Conservation (phyloP, 2,888 invertebrate genomes). For the Athetis lepigone region DNA sequence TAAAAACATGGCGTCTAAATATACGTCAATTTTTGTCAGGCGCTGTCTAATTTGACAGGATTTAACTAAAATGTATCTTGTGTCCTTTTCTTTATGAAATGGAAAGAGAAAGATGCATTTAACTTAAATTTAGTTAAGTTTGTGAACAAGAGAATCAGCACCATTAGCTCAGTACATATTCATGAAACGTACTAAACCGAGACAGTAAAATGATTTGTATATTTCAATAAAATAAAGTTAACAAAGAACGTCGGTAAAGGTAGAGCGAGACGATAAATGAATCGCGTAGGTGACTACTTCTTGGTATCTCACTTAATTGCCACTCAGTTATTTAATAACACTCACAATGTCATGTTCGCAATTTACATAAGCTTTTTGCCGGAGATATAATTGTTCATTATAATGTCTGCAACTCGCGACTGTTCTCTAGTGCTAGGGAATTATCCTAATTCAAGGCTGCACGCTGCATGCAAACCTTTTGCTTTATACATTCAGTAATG, state of each 20-base stretch:
- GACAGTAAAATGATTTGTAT: slow-evolving; percentile 6
- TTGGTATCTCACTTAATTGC: slow-evolving; percentile 70
- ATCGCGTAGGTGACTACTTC: slow-evolving; percentile 51
- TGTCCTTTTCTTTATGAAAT: too few relatives aligned
- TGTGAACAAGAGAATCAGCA: too few relatives aligned
- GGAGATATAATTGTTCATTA: slow-evolving; percentile 78
- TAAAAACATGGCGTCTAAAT: too few relatives aligned
- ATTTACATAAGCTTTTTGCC: slow-evolving; percentile 82
- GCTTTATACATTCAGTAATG: slow-evolving; percentile 49
- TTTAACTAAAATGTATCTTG: too few relatives aligned
- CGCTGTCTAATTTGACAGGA: too few relatives aligned
- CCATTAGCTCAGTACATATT: too few relatives aligned
- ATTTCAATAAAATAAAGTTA: slow-evolving; percentile 27
- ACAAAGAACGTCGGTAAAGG: slow-evolving; percentile 37
- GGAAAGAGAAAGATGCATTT: too few relatives aligned
- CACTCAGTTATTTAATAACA: slow-evolving; percentile 75
- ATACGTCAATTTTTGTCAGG: too few relatives aligned
- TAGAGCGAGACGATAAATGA: slow-evolving; percentile 36
- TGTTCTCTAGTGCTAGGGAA: slow-evolving; percentile 72
- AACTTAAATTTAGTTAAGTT: too few relatives aligned
- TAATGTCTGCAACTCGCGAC: slow-evolving; percentile 70
- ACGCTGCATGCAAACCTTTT: slow-evolving; percentile 69
- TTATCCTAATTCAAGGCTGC: slow-evolving; percentile 81
- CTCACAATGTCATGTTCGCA: slow-evolving; percentile 73
- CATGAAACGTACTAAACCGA: too few relatives aligned